Percentiles rank a stretch among this genome's conserved stretches.
These are phyloP conservation scores for Ginglymostoma cirratum DNA, from an alignment of 2,113 vertebrate species.

Conservation along the genomic window DNA sequence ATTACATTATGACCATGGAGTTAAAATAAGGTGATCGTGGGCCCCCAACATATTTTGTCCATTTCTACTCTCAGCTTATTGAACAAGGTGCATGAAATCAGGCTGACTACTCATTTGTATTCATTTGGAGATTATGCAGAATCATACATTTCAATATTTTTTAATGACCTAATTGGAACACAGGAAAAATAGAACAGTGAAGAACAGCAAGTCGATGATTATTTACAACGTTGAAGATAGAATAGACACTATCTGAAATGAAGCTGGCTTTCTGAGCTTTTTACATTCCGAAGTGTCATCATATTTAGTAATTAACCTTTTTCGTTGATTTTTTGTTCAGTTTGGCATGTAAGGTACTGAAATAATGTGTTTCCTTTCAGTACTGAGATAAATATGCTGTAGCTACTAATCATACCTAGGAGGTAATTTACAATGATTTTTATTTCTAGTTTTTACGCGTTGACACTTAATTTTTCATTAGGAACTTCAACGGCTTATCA, in stretches of 20 bases:
- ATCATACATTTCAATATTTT: neutral
- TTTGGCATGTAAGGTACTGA: neutral
- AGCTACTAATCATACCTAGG: neutral
- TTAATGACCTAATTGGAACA: neutral
- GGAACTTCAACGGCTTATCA: neutral
- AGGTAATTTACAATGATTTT: neutral
- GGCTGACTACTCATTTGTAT: neutral
- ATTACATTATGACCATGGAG: neutral
- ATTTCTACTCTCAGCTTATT: neutral
- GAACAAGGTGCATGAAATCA: neutral
- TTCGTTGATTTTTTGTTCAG: conserved; percentile 2
- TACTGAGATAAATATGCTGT: neutral
- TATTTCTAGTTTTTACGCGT: neutral
- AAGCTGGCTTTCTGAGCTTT: neutral
- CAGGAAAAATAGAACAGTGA: neutral
- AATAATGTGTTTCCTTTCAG: neutral
- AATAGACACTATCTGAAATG: neutral
- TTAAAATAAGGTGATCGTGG: neutral
- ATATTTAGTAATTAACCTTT: neutral
- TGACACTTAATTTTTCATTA: neutral
- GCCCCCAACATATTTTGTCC: no score
- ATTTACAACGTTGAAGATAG: neutral
- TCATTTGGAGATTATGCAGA: no score
- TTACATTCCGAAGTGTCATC: neutral
- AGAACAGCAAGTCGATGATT: neutral